phyloP scores from a whole-genome alignment of 2,888 invertebrate genomes.

The Drosophila ochracea region DNA sequence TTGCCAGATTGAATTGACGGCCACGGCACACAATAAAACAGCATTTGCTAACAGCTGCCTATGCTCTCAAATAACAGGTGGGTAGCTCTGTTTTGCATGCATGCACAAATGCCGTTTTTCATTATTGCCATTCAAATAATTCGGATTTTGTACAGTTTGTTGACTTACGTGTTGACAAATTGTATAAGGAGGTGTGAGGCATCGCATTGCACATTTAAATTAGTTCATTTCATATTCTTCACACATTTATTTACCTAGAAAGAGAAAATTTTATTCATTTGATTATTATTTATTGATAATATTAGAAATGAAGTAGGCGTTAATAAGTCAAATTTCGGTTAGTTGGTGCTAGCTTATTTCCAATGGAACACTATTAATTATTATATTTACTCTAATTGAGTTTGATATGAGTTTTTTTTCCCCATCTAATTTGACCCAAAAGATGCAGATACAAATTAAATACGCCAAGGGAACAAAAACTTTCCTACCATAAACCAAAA shows the following conservation, averaged over 20 bases:
- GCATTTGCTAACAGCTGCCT: slow-evolving; percentile 22
- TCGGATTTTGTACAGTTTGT: slow-evolving; percentile 10
- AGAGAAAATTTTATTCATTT: slow-evolving; percentile 23
- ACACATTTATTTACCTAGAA: slow-evolving; percentile 49
- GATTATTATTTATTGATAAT: slow-evolving; percentile 10
- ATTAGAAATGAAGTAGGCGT: slow-evolving; percentile 8
- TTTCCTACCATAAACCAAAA: slow-evolving; percentile 13
- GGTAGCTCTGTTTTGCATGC: slow-evolving; percentile 62
- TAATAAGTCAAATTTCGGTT: slow-evolving; percentile 24
- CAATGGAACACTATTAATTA: slow-evolving; percentile 17
- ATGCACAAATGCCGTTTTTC: slow-evolving; percentile 19
- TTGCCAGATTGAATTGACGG: slow-evolving; percentile 73
- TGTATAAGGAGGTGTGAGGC: slow-evolving; percentile 5
- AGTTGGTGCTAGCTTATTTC: slow-evolving; percentile 1
- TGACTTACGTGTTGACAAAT: slow-evolving; percentile 46
- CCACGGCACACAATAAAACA: slow-evolving; percentile 37
- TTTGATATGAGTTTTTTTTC: slow-evolving; percentile 5
- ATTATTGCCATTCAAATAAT: slow-evolving; percentile 11
- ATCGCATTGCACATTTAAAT: slow-evolving; percentile 17
- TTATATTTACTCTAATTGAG: slow-evolving; percentile 30
- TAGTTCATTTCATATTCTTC: slow-evolving; percentile 14
- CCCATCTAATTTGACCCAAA: slow-evolving; percentile 24
- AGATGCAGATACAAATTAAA: slow-evolving; percentile 23
- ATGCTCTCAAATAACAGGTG: slow-evolving; percentile 65
- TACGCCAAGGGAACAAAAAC: slow-evolving; percentile 11